These are phyloP conservation scores for Mycetomoellerius zeteki DNA, from an alignment of 1,140 invertebrate species.

Conservation along the genomic window DNA sequence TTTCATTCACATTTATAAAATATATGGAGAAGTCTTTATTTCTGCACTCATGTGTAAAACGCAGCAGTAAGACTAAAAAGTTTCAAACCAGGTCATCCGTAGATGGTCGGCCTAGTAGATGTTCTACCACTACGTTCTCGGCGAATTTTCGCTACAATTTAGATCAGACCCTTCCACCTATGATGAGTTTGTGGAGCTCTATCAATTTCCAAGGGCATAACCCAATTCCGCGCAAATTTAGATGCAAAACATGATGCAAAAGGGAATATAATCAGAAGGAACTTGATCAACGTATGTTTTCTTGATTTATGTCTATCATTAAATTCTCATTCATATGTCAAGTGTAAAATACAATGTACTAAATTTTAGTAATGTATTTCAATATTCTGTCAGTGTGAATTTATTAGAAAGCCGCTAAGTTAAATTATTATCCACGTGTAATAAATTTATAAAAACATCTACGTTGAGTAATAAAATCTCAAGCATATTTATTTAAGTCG, in stretches of 20 bases:
- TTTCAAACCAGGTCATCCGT: slow-evolving; percentile 41
- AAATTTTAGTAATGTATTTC: not conserved
- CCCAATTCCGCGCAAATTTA: slow-evolving; percentile 38
- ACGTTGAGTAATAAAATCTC: slow-evolving; percentile 36
- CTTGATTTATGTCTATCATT: not conserved
- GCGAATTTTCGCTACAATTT: slow-evolving; percentile 78
- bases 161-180: slow-evolving; percentile 71
- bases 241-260: slow-evolving; percentile 19
- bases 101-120: slow-evolving; percentile 24
- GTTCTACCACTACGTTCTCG: slow-evolving; percentile 64
- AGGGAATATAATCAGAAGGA: not conserved
- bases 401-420: not conserved
- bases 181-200: slow-evolving; percentile 80
- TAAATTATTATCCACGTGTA: slow-evolving; percentile 26
- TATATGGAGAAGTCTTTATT: slow-evolving; percentile 1
- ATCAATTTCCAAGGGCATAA: slow-evolving; percentile 73
- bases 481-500: slow-evolving; percentile 54
- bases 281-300: not conserved
- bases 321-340: not conserved
- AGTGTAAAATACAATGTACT: not conserved
- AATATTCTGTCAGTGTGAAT: not conserved
- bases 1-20: slow-evolving; percentile 27
- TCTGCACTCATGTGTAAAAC: slow-evolving; percentile 36
- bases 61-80: slow-evolving; percentile 24
- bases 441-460: slow-evolving; percentile 40